These are phyloP conservation scores for Myiozetetes cayanensis DNA, from an alignment of 2,113 vertebrate genomes.

Conservation along the genomic window DNA sequence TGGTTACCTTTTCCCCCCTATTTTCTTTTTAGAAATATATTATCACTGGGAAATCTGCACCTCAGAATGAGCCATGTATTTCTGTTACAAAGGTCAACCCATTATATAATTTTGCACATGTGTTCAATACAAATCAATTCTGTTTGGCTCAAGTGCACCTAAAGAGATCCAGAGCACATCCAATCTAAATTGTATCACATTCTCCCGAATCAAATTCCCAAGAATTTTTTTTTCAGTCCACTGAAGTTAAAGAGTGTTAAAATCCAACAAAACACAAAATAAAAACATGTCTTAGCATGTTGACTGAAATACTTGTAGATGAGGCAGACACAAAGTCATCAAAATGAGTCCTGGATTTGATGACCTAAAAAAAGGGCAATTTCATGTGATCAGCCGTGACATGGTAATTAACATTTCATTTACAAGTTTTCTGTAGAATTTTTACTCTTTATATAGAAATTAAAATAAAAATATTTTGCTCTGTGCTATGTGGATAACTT, in stretches of 20 bases:
- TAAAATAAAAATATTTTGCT: neutral
- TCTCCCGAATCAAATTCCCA: neutral
- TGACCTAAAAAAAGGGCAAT: neutral
- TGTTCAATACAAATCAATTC: slow-evolving; percentile 25
- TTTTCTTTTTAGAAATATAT: slow-evolving; percentile 43
- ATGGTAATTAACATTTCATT: neutral
- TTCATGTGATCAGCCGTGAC: neutral
- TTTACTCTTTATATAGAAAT: neutral
- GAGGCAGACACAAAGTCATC: neutral
- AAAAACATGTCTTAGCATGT: neutral
- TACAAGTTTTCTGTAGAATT: neutral
- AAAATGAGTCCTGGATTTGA: neutral
- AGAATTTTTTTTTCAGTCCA: neutral
- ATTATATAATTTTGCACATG: slow-evolving; percentile 42
- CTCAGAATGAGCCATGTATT: slow-evolving; percentile 18
- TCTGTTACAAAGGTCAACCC: slow-evolving; percentile 37
- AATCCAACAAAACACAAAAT: neutral
- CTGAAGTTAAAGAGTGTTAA: neutral
- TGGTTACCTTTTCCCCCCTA: slow-evolving; percentile 4
- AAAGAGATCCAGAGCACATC: neutral
- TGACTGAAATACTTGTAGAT: neutral
- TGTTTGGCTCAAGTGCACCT: neutral
- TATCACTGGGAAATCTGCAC: slow-evolving; percentile 36
- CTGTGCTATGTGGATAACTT: neutral
- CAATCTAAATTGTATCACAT: slow-evolving; percentile 5